Percentiles rank a stretch among this genome's conserved stretches.
Conservation (phyloP, 2,113 vertebrate genomes). For the Dermatemys mawii region DNA sequence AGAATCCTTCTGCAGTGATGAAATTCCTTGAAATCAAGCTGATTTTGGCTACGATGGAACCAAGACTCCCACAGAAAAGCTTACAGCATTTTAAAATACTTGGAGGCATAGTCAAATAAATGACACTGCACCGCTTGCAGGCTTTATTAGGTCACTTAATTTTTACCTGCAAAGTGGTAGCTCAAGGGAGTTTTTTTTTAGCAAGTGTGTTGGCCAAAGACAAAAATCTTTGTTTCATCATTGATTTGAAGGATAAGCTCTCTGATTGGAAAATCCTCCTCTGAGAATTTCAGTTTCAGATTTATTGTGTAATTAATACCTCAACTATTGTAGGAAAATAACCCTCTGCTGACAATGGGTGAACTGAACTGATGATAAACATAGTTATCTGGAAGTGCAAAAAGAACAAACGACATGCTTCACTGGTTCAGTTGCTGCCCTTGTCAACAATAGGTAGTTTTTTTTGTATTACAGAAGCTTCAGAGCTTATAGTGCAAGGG, state of each 20-base stretch:
- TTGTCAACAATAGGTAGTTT: not conserved
- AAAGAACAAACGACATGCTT: not conserved
- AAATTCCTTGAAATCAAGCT: slow-evolving; percentile 68
- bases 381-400: not conserved
- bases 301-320: not conserved
- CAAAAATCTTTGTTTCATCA: not conserved
- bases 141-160: slow-evolving; percentile 62
- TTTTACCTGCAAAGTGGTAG: slow-evolving; percentile 29
- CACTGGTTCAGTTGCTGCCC: not conserved
- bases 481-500: too few relatives aligned
- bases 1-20: slow-evolving; percentile 41
- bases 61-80: slow-evolving; percentile 67
- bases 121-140: slow-evolving; percentile 53
- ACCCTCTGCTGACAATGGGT: not conserved
- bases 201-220: not conserved
- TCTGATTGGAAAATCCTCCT: slow-evolving; percentile 13
- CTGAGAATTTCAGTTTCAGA: not conserved
- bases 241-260: not conserved
- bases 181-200: slow-evolving; percentile 17
- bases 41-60: slow-evolving; percentile 79
- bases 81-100: slow-evolving; percentile 74
- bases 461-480: not conserved
- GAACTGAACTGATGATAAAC: not conserved
- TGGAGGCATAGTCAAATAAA: slow-evolving; percentile 69
- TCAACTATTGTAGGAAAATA: not conserved